Evolutionary conservation across 2,888 invertebrate species (phyloP).

Genomic region (Rapana venosa): DNA sequence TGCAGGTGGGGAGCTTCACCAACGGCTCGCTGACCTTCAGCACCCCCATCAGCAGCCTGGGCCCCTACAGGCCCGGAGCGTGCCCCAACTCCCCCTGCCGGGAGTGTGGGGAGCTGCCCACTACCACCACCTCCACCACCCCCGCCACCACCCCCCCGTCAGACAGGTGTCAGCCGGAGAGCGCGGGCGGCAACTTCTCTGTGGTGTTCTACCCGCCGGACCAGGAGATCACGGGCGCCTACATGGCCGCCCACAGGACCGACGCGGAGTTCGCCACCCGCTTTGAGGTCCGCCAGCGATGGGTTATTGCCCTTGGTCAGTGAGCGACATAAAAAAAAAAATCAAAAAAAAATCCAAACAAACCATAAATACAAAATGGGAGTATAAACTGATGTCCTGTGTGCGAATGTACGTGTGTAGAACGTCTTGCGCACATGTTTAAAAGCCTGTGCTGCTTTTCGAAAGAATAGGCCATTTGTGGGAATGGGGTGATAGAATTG

Average conservation of each 20-base stretch:
- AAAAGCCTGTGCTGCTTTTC: too few relatives aligned
- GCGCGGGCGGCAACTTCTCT: constrained; percentile 50
- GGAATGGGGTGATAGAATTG: too few relatives aligned
- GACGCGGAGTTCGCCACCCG: constrained; percentile 45
- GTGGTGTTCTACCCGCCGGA: constrained; percentile 54
- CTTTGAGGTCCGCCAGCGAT: constrained; percentile 77
- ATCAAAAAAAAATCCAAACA: too few relatives aligned
- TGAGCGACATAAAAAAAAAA: too few relatives aligned
- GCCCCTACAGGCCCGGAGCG: not conserved
- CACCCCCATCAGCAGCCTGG: not conserved
- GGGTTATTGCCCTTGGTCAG: constrained; percentile 93
- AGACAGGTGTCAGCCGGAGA: constrained; percentile 39
- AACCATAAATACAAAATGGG: too few relatives aligned
- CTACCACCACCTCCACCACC: constrained; percentile 48
- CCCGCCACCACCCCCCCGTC: constrained; percentile 44
- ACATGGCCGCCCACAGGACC: constrained; percentile 33
- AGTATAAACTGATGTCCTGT: too few relatives aligned
- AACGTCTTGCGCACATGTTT: too few relatives aligned
- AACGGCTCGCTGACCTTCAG: not conserved
- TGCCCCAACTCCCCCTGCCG: constrained; percentile 23
- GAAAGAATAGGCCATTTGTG: too few relatives aligned
- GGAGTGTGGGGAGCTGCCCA: constrained; percentile 57
- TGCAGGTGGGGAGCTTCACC: not conserved
- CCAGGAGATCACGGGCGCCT: constrained; percentile 67
- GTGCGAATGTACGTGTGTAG: too few relatives aligned